A percentile compares a stretch with the other conserved stretches of the same genome.
phyloP scores from a whole-genome alignment of 2,888 invertebrate genomes.

The Rhagonycha lutea region DNA sequence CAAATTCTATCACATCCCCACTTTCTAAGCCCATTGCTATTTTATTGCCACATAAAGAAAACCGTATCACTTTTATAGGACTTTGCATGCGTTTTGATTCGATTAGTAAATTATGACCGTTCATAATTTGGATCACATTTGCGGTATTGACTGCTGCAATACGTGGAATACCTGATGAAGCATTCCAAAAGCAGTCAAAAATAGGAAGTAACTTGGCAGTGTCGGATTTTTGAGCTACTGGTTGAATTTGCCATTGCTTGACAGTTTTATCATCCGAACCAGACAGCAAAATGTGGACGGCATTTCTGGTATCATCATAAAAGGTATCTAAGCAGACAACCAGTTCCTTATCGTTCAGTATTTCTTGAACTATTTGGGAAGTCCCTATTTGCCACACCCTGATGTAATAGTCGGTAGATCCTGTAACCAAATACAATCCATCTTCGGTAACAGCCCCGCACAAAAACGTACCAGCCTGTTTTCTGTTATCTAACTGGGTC shows the following conservation, averaged over 20 bases:
- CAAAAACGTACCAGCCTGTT: conserved; percentile 39
- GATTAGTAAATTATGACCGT: conserved; percentile 39
- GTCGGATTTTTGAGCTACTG: conserved; percentile 32
- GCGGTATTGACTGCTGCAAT: conserved; percentile 37
- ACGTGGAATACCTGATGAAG: conserved; percentile 13
- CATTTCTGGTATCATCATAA: conserved; percentile 41
- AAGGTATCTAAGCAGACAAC: conserved; percentile 46
- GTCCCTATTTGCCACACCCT: conserved; percentile 51
- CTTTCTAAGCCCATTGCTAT: conserved; percentile 45
- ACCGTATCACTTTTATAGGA: conserved; percentile 41
- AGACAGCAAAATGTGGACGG: conserved; percentile 45
- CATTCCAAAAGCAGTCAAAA: conserved; percentile 42
- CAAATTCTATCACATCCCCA: conserved; percentile 43
- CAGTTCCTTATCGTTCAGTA: conserved; percentile 40
- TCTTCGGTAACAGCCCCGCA: conserved; percentile 55
- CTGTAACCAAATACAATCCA: conserved; percentile 53
- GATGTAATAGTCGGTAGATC: conserved; percentile 52
- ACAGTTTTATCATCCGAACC: conserved; percentile 46
- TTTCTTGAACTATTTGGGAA: conserved; percentile 34
- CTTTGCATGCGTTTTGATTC: conserved; percentile 38
- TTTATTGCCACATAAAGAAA: conserved; percentile 45
- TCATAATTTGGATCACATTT: conserved; percentile 43
- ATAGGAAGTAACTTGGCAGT: conserved; percentile 34
- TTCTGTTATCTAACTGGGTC: conserved; percentile 21
- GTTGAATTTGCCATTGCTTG: conserved; percentile 46